phyloP scores from a whole-genome alignment of 2,888 invertebrate species.

The Plemyria rubiginata region DNA sequence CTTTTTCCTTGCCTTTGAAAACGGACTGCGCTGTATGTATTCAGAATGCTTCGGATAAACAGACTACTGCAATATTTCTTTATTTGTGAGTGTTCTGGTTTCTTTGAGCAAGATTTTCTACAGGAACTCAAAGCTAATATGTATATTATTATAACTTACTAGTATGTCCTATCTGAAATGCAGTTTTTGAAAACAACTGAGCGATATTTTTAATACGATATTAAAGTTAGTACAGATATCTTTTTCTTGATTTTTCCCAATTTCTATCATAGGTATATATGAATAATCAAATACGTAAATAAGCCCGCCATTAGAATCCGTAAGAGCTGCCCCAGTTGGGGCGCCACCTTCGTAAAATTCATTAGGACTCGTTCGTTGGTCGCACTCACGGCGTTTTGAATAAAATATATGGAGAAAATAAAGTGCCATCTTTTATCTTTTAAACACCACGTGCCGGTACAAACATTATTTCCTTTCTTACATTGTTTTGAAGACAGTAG shows the following conservation, averaged over 20 bases:
- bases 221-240: neutral
- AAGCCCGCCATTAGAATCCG: slow-evolving; percentile 29
- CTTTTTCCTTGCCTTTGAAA: slow-evolving; percentile 3
- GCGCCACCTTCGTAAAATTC: slow-evolving; percentile 63
- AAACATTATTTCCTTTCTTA: slow-evolving; percentile 62
- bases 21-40: slow-evolving; percentile 1
- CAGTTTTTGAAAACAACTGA: neutral
- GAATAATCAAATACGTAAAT: slow-evolving; percentile 22
- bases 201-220: too few species aligned
- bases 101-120: neutral
- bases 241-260: neutral
- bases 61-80: slow-evolving; percentile 1
- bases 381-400: slow-evolving; percentile 68
- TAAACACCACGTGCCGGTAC: slow-evolving; percentile 77
- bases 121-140: too few species aligned
- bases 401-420: slow-evolving; percentile 74
- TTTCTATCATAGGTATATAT: slow-evolving; percentile 8
- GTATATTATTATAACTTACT: neutral
- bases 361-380: slow-evolving; percentile 65
- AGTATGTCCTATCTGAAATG: neutral
- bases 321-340: slow-evolving; percentile 27
- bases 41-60: slow-evolving; percentile 7
- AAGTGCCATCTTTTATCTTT: slow-evolving; percentile 77
- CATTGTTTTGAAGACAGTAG: slow-evolving; percentile 36
- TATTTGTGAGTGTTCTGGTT: neutral